Evolutionary conservation across 2,797 vertebrate species (phyloP), one percentile per base, ranked within the genome.

Genomic region (Strix occidentalis): DNA sequence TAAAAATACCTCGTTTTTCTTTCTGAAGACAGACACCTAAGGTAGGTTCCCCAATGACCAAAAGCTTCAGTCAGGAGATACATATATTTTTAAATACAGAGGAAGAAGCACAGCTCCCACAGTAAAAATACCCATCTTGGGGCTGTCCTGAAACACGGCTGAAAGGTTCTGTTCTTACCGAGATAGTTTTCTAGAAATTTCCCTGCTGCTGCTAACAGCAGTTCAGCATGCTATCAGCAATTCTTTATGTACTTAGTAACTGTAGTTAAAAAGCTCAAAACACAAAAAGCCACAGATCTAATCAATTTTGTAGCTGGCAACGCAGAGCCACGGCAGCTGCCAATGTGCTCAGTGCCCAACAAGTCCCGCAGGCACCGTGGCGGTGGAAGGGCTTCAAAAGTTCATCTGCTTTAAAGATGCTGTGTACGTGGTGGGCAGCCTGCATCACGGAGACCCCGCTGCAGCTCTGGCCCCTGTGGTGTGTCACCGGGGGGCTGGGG

Each of bases 401-500:
- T 8, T 6, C 2, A 5, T 12, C n/a, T 24, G 45, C 33, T 53
- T 24, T 11, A 10, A 48, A n/a, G 58, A 4, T 13, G 10, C 33
- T 11, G 39, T 1, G 6, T 2, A 9, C 0, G 0, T 2, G 43
- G 19, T 24, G 64, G 69, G 64, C 74, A 79, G 43, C 26, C 57
- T 5, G 2, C 1, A 5, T 1, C 31, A 24, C 0, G 1, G n/a
- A 15, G 31, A 45, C 23, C 26, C 41, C 5, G 2, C 11, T 6
- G 48, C 3, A 10, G 66, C 68, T 69, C 4, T 13, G 33, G 3
- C 35, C 33, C 18, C 28, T 0, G 1, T 4, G 4, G 4, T 4
- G 37, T 10, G 31, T 13, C 63, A 9, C 54, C 3, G 0, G 17
- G 68, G 45, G 45, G 45, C 45, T 20, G 45, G 45, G 45, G 18